These are phyloP conservation scores for Lepidochitona cinerea DNA, from an alignment of 2,888 invertebrate species.

Conservation along the genomic window DNA sequence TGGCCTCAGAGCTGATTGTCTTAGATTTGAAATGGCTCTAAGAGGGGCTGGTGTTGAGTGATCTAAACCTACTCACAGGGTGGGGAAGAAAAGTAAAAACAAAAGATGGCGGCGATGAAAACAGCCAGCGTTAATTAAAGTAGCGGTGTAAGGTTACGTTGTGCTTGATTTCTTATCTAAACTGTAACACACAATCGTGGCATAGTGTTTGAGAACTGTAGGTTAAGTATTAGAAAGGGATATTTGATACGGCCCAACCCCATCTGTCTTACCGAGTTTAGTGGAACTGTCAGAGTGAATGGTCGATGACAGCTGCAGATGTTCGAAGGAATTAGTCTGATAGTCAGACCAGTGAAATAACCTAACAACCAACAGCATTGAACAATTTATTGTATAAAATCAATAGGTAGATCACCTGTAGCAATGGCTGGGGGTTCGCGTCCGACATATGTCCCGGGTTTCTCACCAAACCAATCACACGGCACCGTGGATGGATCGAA, in stretches of 20 bases:
- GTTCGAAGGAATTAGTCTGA: not conserved
- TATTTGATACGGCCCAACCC: slow-evolving; percentile 34
- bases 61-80: too few relatives aligned
- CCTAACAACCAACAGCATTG: too few relatives aligned
- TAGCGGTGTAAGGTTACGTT: slow-evolving; percentile 32
- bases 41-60: too few relatives aligned
- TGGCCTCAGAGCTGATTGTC: too few relatives aligned
- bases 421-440: too few relatives aligned
- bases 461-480: too few relatives aligned
- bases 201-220: slow-evolving; percentile 42
- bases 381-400: too few relatives aligned
- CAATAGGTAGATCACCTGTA: too few relatives aligned
- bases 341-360: not conserved
- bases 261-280: slow-evolving; percentile 43
- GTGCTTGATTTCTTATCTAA: slow-evolving; percentile 42
- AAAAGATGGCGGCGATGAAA: slow-evolving; percentile 23
- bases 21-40: too few relatives aligned
- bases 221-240: slow-evolving; percentile 39
- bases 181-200: slow-evolving; percentile 40
- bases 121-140: slow-evolving; percentile 41
- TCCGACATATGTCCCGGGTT: too few relatives aligned
- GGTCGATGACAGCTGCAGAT: slow-evolving; percentile 79
- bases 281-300: slow-evolving; percentile 73
- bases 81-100: slow-evolving; percentile 13
- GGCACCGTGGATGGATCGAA: too few relatives aligned